A percentile compares a stretch with the other conserved stretches of the same genome.
Evolutionary conservation across 1,140 invertebrate genomes (phyloP).

Genomic region (Pseudomyrmex cubaensis): DNA sequence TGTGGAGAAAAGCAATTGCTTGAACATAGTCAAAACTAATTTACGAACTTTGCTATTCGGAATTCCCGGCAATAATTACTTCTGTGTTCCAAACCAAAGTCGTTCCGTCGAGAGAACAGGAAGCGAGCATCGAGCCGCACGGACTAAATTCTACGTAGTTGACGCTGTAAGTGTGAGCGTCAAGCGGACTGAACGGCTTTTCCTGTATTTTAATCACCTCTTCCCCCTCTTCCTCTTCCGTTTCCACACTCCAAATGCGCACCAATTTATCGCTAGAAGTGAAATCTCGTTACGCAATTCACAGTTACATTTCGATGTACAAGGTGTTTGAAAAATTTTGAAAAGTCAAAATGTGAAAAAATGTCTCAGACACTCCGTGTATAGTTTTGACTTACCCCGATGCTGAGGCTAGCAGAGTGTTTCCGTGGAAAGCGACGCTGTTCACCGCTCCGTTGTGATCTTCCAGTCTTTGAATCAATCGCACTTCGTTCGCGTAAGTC

Average conservation of each 20-base stretch:
- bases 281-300: conserved; percentile 15
- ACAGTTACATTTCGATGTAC: neutral
- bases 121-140: conserved; percentile 88
- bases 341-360: too few relatives aligned
- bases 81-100: conserved; percentile 89
- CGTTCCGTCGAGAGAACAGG: conserved; percentile 91
- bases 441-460: conserved; percentile 86
- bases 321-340: too few relatives aligned
- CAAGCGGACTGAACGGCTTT: conserved; percentile 84
- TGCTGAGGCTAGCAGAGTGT: conserved; percentile 85
- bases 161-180: conserved; percentile 88
- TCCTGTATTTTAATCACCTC: conserved; percentile 81
- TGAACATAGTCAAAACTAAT: neutral
- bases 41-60: neutral
- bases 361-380: too few relatives aligned
- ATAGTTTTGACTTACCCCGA: conserved; percentile 83
- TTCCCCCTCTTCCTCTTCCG: conserved; percentile 75
- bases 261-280: conserved; percentile 86
- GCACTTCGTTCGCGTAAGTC: conserved; percentile 81
- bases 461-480: conserved; percentile 85
- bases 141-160: conserved; percentile 89
- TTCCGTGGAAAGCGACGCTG: conserved; percentile 85
- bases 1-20: conserved; percentile 63
- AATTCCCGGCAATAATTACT: conserved; percentile 77
- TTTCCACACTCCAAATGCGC: conserved; percentile 83